phyloP scores from a whole-genome alignment of 2,113 vertebrate genomes.

The Ptyas mucosa region DNA sequence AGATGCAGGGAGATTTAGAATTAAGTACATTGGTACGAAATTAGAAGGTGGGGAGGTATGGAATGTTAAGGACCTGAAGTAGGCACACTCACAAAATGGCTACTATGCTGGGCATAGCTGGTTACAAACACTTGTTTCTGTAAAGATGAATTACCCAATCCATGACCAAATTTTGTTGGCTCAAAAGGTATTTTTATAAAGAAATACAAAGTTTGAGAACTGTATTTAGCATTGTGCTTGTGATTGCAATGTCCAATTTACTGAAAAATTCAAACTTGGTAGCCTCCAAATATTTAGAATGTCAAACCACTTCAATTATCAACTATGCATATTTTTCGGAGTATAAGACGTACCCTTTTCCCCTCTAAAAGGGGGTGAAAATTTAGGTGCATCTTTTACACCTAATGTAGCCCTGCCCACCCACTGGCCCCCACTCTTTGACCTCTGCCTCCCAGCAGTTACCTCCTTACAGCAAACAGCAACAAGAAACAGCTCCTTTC shows the following conservation, averaged over 20 bases:
- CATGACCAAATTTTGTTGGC: neutral
- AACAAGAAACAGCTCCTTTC: too few relatives aligned
- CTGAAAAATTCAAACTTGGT: neutral
- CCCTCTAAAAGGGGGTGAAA: too few relatives aligned
- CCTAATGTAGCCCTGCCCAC: too few relatives aligned
- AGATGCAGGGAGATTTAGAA: neutral
- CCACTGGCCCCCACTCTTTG: too few relatives aligned
- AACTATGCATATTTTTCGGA: too few relatives aligned
- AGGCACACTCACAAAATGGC: neutral
- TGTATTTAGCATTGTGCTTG: neutral
- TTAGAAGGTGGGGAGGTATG: neutral
- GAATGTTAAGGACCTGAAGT: neutral
- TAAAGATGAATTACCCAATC: neutral
- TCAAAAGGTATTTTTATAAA: neutral
- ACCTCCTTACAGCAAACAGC: too few relatives aligned
- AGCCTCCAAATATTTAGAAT: neutral
- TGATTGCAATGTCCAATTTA: neutral
- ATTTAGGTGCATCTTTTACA: too few relatives aligned
- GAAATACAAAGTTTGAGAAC: neutral
- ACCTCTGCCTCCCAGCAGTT: too few relatives aligned
- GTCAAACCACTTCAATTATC: neutral
- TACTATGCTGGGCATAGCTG: neutral
- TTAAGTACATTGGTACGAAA: neutral
- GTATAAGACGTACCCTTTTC: too few relatives aligned
- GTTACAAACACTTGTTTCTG: neutral